Base-by-base conservation (phyloP, 2,797 vertebrate genomes). In the Monodelphis domestica region DNA sequence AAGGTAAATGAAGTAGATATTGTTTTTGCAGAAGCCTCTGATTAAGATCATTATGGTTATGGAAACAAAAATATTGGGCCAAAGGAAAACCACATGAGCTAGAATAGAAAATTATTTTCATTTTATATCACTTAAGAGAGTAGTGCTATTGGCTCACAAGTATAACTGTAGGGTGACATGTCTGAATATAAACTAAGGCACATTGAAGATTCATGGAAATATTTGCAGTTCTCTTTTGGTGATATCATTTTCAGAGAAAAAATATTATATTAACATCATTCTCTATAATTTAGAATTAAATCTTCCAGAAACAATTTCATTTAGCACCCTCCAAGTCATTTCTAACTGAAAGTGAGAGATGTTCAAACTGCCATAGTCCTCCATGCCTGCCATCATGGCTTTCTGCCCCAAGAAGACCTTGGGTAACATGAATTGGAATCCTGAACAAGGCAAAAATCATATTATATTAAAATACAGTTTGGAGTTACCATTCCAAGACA, bases 1-100 rank as follows among this genome's bases (percentile, higher is more conserved):
- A 90, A 92, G 54, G 55, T 57, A 38, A 88, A 70, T 50, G n/a
- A 56, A 95, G 54, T 28, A 53, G 84, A 50, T 90, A 26, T 10
- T 84, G 70, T 45, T 78, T 50, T 84, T 54, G 5, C 50, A 89
- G 89, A 89, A 3, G 17, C 51, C 38, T 84, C 70, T 1, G 0
- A 87, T 63, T 88, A 57, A 30, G 26, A 54, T 70, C 91, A 26
- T 5, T 7, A 52, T 55, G 92, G 90, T 53, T 29, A 12, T 6
- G 28, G n/a, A 28, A 91, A 33, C 53, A 45, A 53, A 87, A 2
- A 1, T 11, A 1, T 51, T 17, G 54, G 55, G 10, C 52, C 5
- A 21, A 70, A 45, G 89, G 29, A 24, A 70, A 89, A 52, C 1
- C 9, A 6, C 0, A 17, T 52, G 11, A 87, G n/a, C 45, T 0